phyloP scores from a whole-genome alignment of 2,113 vertebrate genomes.

The Myiozetetes cayanensis region DNA sequence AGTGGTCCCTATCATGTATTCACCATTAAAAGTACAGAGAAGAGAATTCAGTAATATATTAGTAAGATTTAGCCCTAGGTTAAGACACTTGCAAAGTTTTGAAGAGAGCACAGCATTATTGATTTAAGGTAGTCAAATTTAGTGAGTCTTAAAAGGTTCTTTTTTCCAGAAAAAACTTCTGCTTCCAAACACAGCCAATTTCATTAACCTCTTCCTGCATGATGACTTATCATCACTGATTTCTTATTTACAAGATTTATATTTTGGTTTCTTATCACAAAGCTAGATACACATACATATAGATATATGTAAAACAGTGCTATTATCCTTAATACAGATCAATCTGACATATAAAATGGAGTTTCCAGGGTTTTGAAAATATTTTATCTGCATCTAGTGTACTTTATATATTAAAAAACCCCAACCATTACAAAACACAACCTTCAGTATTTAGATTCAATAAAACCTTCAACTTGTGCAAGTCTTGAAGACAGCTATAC shows the following conservation, averaged over 20 bases:
- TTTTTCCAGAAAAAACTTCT: not conserved
- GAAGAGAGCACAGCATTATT: not conserved
- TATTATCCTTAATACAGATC: not conserved
- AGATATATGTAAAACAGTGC: not conserved
- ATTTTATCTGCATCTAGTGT: not conserved
- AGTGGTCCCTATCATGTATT: not conserved
- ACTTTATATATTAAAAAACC: rapidly evolving
- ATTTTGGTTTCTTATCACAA: not conserved
- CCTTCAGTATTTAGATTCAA: not conserved
- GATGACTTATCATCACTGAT: not conserved
- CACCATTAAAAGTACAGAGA: not conserved
- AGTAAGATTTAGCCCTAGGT: not conserved
- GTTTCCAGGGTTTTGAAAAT: not conserved
- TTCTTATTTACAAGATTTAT: not conserved
- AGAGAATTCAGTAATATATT: not conserved
- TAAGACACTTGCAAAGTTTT: not conserved
- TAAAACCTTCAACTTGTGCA: not conserved
- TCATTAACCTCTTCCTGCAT: not conserved
- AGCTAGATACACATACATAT: not conserved
- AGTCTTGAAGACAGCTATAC: not conserved
- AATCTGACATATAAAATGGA: not conserved
- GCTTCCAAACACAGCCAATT: not conserved
- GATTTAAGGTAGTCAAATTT: not conserved
- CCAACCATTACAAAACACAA: not conserved
- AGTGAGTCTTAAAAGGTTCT: not conserved